Evolutionary conservation across 2,797 vertebrate genomes (phyloP).

Genomic region (Tamandua tetradactyla): DNA sequence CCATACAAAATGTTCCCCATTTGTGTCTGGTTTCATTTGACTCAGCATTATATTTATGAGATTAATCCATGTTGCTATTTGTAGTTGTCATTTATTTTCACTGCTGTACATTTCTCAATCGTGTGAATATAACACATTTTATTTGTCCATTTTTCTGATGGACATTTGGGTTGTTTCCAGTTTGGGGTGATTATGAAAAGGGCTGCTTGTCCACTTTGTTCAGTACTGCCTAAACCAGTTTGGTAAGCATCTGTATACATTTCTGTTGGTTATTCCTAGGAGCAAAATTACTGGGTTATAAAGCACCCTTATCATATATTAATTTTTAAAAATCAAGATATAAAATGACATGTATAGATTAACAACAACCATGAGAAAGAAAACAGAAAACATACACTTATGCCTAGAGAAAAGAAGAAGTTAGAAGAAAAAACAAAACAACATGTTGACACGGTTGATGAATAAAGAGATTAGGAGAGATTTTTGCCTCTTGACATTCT

Average conservation of each 20-base stretch:
- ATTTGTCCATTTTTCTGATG: background rate
- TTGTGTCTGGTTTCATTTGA: background rate
- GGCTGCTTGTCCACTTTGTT: background rate
- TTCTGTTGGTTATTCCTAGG: background rate
- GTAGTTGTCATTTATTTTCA: conserved; percentile 12
- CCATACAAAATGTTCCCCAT: background rate
- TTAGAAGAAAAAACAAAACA: conserved; percentile 18
- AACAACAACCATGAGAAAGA: background rate
- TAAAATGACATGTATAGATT: background rate
- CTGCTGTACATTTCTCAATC: background rate
- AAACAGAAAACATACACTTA: background rate
- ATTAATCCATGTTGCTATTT: background rate
- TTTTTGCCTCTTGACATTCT: conserved; percentile 54
- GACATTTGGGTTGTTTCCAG: background rate
- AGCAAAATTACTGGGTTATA: background rate
- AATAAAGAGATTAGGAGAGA: conserved; percentile 48
- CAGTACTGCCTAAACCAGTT: background rate
- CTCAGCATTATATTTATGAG: background rate
- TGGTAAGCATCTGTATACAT: background rate
- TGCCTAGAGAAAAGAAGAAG: background rate
- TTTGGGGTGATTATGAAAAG: background rate
- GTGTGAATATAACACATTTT: background rate
- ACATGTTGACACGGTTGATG: conserved; percentile 20
- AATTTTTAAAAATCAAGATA: background rate
- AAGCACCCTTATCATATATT: background rate